Percentiles rank a stretch among this genome's conserved stretches.
These are phyloP conservation scores for Protosalanx chinensis DNA, from an alignment of 2,797 vertebrate genomes.

Conservation along the genomic window DNA sequence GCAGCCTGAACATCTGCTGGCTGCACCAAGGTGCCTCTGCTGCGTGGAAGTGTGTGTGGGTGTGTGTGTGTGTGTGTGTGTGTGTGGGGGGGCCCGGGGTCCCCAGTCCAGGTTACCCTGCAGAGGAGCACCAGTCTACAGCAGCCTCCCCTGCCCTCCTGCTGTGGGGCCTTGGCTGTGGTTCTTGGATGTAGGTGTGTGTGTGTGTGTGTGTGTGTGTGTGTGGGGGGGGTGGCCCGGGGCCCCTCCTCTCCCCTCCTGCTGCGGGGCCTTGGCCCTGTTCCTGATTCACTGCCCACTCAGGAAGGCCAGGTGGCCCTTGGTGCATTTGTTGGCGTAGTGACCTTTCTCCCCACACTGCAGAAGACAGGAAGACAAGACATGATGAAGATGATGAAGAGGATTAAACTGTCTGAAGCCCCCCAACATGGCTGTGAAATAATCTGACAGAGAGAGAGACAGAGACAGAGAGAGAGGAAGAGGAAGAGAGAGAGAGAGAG, in stretches of 20 bases:
- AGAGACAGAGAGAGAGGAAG: too few relatives aligned
- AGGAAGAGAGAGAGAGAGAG: not conserved
- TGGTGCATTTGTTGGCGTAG: conserved; percentile 99
- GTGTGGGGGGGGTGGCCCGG: not conserved
- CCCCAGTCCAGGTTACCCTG: not conserved
- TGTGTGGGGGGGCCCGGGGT: not conserved
- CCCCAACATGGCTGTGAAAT: too few relatives aligned
- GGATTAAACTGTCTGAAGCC: not conserved
- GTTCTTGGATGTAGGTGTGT: too few relatives aligned
- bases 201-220: too few relatives aligned
- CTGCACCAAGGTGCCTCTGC: not conserved
- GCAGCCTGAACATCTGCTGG: not conserved
- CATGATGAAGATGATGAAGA: not conserved
- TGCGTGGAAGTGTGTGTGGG: not conserved
- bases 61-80: not conserved
- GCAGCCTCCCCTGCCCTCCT: not conserved
- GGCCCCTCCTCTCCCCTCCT: conserved; percentile 3
- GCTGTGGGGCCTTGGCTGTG: not conserved
- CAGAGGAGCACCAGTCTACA: not conserved
- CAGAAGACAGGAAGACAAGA: conserved; percentile 30
- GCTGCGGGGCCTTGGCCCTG: not conserved
- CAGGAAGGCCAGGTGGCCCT: conserved; percentile 97
- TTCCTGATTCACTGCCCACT: conserved; percentile 82
- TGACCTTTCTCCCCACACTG: conserved; percentile 98
- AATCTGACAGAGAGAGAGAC: too few relatives aligned